Conservation (phyloP, 2,797 vertebrate species). For the Sphenodon punctatus region DNA sequence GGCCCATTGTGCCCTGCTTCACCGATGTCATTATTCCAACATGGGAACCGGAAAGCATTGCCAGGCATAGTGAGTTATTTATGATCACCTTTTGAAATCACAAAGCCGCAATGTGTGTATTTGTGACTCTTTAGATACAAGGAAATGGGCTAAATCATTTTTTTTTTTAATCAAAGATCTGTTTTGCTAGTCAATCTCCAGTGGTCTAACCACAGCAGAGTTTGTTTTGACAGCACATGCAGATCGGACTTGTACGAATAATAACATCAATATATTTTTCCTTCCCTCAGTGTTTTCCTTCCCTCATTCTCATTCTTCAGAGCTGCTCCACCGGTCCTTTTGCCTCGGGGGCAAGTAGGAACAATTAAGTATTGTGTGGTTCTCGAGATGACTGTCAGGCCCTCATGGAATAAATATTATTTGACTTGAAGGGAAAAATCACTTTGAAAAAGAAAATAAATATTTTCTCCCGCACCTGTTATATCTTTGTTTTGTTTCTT, state of each 20-base stretch:
- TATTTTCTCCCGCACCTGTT: constrained; percentile 1
- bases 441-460: constrained; percentile 22
- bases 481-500: constrained; percentile 49
- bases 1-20: not conserved
- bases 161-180: not conserved
- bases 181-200: constrained; percentile 16
- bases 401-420: constrained; percentile 58
- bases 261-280: not conserved
- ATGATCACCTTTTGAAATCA: not conserved
- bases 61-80: not conserved
- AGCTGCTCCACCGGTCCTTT: constrained; percentile 31
- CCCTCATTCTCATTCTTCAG: not conserved
- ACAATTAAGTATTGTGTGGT: constrained; percentile 75
- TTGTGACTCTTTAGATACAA: not conserved
- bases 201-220: not conserved
- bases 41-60: not conserved
- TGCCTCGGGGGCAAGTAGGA: constrained; percentile 46
- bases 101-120: not conserved
- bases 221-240: constrained; percentile 56
- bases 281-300: not conserved
- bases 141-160: not conserved
- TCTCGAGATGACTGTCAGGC: constrained; percentile 59
- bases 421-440: constrained; percentile 63
- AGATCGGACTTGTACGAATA: constrained; percentile 13
- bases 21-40: not conserved